A percentile compares a stretch with the other conserved stretches of the same genome.
phyloP scores from a whole-genome alignment of 2,797 vertebrate species.

The Florisuga fusca region DNA sequence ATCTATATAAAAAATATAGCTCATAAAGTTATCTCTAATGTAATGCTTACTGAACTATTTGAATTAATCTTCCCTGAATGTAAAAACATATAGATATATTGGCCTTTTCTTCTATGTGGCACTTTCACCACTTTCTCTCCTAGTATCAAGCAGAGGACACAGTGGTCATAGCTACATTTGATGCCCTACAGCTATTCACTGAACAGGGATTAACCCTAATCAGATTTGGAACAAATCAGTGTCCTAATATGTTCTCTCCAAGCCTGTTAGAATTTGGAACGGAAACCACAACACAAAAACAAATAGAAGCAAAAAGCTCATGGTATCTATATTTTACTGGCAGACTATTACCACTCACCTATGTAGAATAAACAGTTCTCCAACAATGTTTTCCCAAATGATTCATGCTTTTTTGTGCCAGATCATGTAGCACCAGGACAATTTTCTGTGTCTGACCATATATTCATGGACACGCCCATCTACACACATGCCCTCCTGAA shows the following conservation, averaged over 20 bases:
- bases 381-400: background rate
- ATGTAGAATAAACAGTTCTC: background rate
- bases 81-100: background rate
- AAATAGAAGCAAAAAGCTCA: background rate
- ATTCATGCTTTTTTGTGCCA: background rate
- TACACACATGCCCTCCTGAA: background rate
- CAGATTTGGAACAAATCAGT: background rate
- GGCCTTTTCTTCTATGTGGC: background rate
- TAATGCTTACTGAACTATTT: background rate
- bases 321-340: background rate
- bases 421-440: background rate
- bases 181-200: background rate
- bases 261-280: background rate
- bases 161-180: background rate
- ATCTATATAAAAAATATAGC: background rate
- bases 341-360: background rate
- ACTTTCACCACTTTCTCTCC: background rate
- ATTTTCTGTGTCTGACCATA: background rate
- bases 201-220: background rate
- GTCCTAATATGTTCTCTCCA: background rate
- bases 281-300: background rate
- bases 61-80: background rate
- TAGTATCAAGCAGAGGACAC: background rate
- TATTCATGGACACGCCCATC: accelerated
- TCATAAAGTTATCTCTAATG: background rate